Percentiles rank a stretch among this genome's conserved stretches.
phyloP scores from a whole-genome alignment of 2,888 invertebrate species.

The Aproaerema taeniolella region DNA sequence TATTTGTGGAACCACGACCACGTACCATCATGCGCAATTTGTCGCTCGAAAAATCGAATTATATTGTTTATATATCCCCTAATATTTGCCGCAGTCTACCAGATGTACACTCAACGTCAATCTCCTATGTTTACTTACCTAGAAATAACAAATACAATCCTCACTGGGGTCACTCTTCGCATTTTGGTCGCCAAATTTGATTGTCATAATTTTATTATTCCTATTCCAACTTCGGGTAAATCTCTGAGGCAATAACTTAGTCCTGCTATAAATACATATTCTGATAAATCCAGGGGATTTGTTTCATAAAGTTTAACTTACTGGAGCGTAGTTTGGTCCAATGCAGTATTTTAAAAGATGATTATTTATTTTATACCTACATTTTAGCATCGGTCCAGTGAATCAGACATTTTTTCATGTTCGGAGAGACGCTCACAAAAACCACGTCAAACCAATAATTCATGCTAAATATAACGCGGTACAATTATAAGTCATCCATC shows the following conservation, averaged over 20 bases:
- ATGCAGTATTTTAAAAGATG: no score
- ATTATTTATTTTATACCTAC: no score
- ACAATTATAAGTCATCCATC: slow-evolving; percentile 75
- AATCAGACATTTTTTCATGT: slow-evolving; percentile 1
- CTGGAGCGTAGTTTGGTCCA: no score
- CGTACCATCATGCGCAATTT: slow-evolving; percentile 57
- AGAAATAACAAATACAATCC: slow-evolving; percentile 67
- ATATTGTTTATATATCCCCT: slow-evolving; percentile 66
- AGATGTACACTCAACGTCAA: slow-evolving; percentile 75
- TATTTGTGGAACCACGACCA: no score
- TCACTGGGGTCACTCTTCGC: slow-evolving; percentile 57
- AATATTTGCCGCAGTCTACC: slow-evolving; percentile 71
- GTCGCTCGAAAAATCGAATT: slow-evolving; percentile 66
- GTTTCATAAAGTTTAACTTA: no score
- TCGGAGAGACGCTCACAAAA: slow-evolving; percentile 33
- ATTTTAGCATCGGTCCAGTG: slow-evolving; percentile 5
- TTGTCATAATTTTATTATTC: slow-evolving; percentile 60
- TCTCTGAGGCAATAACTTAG: slow-evolving; percentile 39
- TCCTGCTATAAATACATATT: slow-evolving; percentile 20
- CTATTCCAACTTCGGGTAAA: slow-evolving; percentile 28
- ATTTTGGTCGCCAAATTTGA: slow-evolving; percentile 59
- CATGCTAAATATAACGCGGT: slow-evolving; percentile 71
- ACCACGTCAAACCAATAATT: slow-evolving; percentile 72
- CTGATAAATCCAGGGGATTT: slow-evolving; percentile 12
- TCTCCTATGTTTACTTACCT: slow-evolving; percentile 71